Conservation (phyloP, 1,140 invertebrate genomes). For the Drosophila ironensis region DNA sequence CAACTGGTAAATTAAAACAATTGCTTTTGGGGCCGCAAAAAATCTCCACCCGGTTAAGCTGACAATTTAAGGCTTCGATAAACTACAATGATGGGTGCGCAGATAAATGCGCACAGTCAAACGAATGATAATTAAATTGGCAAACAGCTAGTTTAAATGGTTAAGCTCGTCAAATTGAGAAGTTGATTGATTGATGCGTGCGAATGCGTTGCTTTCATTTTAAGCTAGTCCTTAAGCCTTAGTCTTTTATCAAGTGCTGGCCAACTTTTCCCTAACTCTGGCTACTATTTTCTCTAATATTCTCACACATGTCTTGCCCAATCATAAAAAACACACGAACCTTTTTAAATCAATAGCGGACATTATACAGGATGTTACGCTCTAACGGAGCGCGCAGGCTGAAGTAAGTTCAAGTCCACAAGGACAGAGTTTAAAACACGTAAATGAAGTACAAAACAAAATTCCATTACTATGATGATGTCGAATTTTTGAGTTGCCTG, state of each 20-base stretch:
- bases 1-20: conserved; percentile 76
- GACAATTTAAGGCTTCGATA: conserved; percentile 17
- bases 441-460: neutral
- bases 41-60: conserved; percentile 4
- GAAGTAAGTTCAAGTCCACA: conserved; percentile 75
- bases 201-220: conserved; percentile 20
- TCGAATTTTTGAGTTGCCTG: conserved; percentile 53
- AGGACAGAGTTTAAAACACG: conserved; percentile 14
- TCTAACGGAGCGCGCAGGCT: conserved; percentile 81
- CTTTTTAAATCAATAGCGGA: conserved; percentile 65
- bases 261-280: conserved; percentile 32
- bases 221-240: conserved; percentile 50
- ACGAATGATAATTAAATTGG: conserved; percentile 9
- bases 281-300: conserved; percentile 28
- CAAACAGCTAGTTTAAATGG: neutral
- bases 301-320: conserved; percentile 39
- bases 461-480: conserved; percentile 32
- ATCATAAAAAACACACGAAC: conserved; percentile 26
- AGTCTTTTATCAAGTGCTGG: neutral
- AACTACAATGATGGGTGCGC: conserved; percentile 16
- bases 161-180: neutral
- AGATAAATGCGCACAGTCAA: conserved; percentile 7
- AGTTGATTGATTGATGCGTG: neutral
- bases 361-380: conserved; percentile 82
- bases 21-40: conserved; percentile 22